Evolutionary conservation across 2,113 vertebrate species (phyloP).

Genomic region (Plectropomus leopardus): DNA sequence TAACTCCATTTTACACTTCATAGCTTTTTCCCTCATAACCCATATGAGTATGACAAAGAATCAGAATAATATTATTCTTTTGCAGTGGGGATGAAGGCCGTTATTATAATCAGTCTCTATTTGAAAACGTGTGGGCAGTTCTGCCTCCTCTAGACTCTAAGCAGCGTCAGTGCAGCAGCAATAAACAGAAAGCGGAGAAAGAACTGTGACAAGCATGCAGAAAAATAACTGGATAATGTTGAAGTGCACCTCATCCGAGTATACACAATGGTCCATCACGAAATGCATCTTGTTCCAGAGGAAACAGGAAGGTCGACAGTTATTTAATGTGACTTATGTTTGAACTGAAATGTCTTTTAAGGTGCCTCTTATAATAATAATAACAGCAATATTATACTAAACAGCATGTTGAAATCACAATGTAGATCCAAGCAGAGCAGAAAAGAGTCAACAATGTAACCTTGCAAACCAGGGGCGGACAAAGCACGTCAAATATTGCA

Average conservation of each 20-base stretch:
- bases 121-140: conserved; percentile 1
- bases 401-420: neutral
- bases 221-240: conserved; percentile 16
- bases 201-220: neutral
- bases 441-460: neutral
- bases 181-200: conserved; percentile 15
- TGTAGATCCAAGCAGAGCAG: neutral
- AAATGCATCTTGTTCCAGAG: conserved; percentile 2
- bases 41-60: neutral
- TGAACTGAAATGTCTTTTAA: neutral
- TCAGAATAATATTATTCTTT: conserved; percentile 3
- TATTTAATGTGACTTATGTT: neutral
- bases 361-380: neutral
- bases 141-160: neutral
- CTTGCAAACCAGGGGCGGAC: no score
- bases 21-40: neutral
- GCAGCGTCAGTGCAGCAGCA: conserved; percentile 2
- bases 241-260: neutral
- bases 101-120: conserved; percentile 22
- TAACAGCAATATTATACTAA: neutral
- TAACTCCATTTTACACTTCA: neutral
- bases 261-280: neutral
- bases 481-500: no score
- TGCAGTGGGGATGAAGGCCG: neutral
- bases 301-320: neutral